These are phyloP conservation scores for Scaptomyza tumidula DNA, from an alignment of 2,888 invertebrate genomes.

Conservation along the genomic window DNA sequence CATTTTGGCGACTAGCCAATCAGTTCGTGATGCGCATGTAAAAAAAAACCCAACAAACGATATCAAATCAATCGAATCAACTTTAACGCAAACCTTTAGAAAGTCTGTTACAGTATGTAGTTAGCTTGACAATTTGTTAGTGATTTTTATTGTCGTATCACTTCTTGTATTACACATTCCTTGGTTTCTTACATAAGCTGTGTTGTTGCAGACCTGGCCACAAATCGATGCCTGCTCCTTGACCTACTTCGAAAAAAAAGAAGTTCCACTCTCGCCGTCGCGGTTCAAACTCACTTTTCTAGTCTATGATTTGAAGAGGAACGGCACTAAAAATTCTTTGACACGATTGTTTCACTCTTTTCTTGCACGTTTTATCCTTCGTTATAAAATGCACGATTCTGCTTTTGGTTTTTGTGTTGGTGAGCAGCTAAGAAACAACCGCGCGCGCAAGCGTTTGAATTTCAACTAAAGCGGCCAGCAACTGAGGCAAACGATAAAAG, in stretches of 20 bases:
- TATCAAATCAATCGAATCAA: constrained; percentile 49
- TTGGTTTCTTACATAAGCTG: constrained; percentile 62
- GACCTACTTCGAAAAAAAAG: constrained; percentile 34
- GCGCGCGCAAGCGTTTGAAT: constrained; percentile 80
- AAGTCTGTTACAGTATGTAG: constrained; percentile 52
- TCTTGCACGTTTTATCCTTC: constrained; percentile 39
- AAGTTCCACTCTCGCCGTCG: constrained; percentile 11
- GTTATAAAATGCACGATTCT: constrained; percentile 37
- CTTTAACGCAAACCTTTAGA: constrained; percentile 40
- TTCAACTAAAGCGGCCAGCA: constrained; percentile 76
- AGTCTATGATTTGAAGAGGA: constrained; percentile 8
- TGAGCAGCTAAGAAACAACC: constrained; percentile 55
- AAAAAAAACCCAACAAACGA: constrained; percentile 22
- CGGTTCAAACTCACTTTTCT: constrained; percentile 50
- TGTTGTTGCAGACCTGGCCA: background rate
- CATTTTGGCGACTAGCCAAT: constrained; percentile 11
- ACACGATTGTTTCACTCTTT: constrained; percentile 51
- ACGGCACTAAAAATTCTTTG: constrained; percentile 30
- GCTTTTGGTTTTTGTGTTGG: constrained; percentile 3
- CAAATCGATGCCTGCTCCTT: constrained; percentile 39
- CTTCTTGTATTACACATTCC: constrained; percentile 28
- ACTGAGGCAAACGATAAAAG: constrained; percentile 68
- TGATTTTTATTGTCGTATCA: constrained; percentile 9
- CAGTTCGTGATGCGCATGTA: constrained; percentile 61
- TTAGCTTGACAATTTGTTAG: constrained; percentile 47